These are phyloP conservation scores for Porphyrio hochstetteri DNA, from an alignment of 2,113 vertebrate species.

Conservation along the genomic window DNA sequence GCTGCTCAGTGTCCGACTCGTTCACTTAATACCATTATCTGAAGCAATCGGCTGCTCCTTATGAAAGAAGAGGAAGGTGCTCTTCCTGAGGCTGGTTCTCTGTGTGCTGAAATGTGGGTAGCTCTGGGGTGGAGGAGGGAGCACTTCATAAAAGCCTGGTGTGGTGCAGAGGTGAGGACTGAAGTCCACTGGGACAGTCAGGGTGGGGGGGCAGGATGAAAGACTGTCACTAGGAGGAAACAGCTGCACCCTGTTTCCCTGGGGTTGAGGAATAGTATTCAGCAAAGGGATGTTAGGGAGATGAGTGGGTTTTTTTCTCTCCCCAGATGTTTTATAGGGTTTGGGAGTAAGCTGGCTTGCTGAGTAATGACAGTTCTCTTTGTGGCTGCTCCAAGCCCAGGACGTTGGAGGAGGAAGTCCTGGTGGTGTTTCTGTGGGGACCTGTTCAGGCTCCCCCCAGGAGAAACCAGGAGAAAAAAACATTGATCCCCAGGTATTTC, in stretches of 20 bases:
- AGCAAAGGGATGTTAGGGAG: background rate
- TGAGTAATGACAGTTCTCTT: background rate
- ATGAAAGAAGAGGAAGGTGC: constrained; percentile 29
- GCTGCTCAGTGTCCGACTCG: constrained; percentile 15
- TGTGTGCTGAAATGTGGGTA: background rate
- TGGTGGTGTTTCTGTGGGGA: background rate
- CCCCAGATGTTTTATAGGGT: background rate
- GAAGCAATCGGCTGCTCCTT: constrained; percentile 25
- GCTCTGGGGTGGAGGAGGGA: background rate
- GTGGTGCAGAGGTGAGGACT: background rate
- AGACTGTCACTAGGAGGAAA: background rate
- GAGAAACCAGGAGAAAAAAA: background rate
- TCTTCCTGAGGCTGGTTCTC: constrained; percentile 23
- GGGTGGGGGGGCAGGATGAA: background rate
- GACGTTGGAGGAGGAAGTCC: background rate
- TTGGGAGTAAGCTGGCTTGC: background rate
- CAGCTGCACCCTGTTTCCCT: background rate
- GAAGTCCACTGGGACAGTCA: background rate
- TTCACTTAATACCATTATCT: constrained; percentile 46
- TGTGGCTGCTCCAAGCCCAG: background rate
- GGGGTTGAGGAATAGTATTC: background rate
- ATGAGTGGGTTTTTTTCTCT: background rate
- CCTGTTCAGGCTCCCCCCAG: background rate
- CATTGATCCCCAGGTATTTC: background rate
- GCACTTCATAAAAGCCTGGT: background rate